These are phyloP conservation scores for Rhea pennata DNA, from an alignment of 2,113 vertebrate genomes.

Conservation along the genomic window DNA sequence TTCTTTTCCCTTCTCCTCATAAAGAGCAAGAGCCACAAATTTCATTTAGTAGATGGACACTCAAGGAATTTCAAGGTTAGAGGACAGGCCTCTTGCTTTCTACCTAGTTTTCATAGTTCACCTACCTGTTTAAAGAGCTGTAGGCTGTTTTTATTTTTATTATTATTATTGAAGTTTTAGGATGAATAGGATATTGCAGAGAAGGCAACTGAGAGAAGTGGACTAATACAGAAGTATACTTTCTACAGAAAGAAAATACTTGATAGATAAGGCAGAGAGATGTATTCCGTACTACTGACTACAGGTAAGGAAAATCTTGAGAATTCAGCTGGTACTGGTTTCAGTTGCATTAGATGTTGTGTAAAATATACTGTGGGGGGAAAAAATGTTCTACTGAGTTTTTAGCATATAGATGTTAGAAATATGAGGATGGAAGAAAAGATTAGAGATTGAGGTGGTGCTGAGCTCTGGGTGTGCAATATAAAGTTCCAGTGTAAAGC, in stretches of 20 bases:
- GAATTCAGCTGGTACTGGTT: neutral
- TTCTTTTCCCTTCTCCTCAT: neutral
- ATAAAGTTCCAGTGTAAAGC: neutral
- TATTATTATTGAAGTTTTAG: neutral
- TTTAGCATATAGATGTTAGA: neutral
- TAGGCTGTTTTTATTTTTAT: neutral
- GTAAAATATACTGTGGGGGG: neutral
- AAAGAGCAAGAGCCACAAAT: neutral
- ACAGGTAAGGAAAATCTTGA: neutral
- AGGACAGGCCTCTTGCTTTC: neutral
- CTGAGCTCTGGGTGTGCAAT: neutral
- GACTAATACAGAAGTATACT: neutral
- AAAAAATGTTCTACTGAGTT: neutral
- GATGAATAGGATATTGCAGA: neutral
- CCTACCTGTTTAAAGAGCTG: neutral
- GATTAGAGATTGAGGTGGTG: accelerated
- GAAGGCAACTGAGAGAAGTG: accelerated
- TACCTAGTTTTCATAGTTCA: neutral
- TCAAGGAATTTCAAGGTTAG: neutral
- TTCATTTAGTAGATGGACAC: accelerated
- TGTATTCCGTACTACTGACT: neutral
- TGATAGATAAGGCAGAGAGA: neutral
- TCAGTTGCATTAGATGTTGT: neutral
- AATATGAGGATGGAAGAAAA: neutral
- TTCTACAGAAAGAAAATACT: neutral